These are phyloP conservation scores for Suncus etruscus DNA, from an alignment of 2,113 vertebrate genomes.

Conservation along the genomic window DNA sequence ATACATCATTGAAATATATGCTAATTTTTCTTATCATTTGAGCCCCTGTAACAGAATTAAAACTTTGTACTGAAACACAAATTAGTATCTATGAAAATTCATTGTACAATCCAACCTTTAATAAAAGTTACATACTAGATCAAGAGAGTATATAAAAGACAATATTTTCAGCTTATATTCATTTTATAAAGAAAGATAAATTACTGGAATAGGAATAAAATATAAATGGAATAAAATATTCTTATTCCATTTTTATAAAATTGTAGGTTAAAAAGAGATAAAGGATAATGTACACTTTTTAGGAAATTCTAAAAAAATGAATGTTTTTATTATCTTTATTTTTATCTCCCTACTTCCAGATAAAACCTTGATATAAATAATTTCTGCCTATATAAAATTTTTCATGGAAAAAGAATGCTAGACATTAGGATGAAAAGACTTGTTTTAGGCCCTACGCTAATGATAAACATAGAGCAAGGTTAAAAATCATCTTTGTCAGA, in stretches of 20 bases:
- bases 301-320: conserved; percentile 2
- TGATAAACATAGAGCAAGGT: conserved; percentile 65
- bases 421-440: conserved; percentile 26
- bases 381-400: conserved; percentile 62
- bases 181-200: conserved; percentile 15
- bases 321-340: not conserved
- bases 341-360: conserved; percentile 30
- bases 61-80: not conserved
- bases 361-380: conserved; percentile 56
- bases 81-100: conserved; percentile 4
- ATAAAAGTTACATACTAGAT: not conserved
- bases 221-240: conserved; percentile 22
- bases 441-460: conserved; percentile 43
- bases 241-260: conserved; percentile 66
- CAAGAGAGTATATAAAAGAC: not conserved
- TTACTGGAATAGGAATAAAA: not conserved
- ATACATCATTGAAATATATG: conserved; percentile 7
- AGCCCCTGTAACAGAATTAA: not conserved
- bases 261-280: conserved; percentile 59
- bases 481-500: conserved; percentile 76
- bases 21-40: not conserved
- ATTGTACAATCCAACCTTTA: not conserved
- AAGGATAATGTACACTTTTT: not conserved
- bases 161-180: conserved; percentile 38
- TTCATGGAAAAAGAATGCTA: not conserved